Percentiles rank a stretch among this genome's conserved stretches.
phyloP scores from a whole-genome alignment of 2,113 vertebrate genomes.

The Piprites chloris region DNA sequence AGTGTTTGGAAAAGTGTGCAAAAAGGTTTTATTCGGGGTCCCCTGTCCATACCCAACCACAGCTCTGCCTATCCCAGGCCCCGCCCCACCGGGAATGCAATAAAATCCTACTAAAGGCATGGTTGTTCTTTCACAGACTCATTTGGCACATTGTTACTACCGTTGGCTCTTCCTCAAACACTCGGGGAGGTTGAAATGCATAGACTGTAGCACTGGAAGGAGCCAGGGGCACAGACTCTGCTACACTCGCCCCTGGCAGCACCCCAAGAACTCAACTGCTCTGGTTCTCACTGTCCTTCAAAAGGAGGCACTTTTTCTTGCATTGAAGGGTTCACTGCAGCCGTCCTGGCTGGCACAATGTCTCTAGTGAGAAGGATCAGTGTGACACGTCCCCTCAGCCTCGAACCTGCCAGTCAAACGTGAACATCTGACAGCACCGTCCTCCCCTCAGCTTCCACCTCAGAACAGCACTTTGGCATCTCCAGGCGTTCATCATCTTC shows the following conservation, averaged over 20 bases:
- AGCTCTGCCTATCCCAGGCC: neutral
- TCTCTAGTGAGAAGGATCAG: neutral
- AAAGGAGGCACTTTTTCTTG: slow-evolving; percentile 33
- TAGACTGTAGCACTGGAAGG: neutral
- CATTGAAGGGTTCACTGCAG: neutral
- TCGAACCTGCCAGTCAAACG: neutral
- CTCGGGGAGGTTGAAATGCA: slow-evolving; percentile 2
- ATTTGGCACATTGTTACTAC: slow-evolving; percentile 49
- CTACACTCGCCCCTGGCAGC: neutral
- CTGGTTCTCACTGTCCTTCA: slow-evolving; percentile 20
- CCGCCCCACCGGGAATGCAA: neutral
- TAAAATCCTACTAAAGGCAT: neutral
- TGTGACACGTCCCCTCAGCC: neutral
- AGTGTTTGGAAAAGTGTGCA: neutral
- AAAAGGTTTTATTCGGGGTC: neutral
- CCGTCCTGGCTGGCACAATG: neutral
- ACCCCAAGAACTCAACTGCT: neutral
- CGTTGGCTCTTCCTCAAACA: neutral
- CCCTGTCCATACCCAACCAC: neutral
- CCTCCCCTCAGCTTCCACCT: neutral
- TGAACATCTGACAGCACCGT: neutral
- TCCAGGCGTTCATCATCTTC: neutral
- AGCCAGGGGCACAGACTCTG: neutral
- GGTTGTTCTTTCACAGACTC: neutral
- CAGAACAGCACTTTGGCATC: neutral